Evolutionary conservation across 2,888 invertebrate species (phyloP).

Genomic region (Alsophila aescularia): DNA sequence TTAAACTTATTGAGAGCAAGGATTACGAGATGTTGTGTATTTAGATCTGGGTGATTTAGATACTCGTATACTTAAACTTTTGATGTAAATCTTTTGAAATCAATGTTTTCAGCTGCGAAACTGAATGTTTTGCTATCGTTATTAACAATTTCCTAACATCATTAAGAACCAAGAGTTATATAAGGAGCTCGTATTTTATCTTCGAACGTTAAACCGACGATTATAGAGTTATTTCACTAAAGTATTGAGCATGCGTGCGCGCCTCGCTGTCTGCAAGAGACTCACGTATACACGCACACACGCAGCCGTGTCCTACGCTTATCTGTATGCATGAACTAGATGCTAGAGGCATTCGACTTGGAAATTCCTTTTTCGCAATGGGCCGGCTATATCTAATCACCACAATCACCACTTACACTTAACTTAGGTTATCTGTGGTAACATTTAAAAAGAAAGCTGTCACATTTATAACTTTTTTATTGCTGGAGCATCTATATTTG

Average conservation of each 20-base stretch:
- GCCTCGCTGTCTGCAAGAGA: constrained; percentile 58
- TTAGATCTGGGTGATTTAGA: no score
- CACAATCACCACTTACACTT: no score
- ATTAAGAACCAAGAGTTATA: not conserved
- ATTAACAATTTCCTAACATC: no score
- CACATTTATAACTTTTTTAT: not conserved
- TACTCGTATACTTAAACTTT: no score
- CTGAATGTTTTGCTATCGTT: no score
- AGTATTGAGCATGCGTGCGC: constrained; percentile 39
- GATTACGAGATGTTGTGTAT: no score
- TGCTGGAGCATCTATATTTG: not conserved
- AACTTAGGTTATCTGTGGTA: constrained; percentile 26
- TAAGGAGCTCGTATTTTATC: not conserved
- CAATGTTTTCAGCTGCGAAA: no score
- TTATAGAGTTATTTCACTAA: constrained; percentile 15
- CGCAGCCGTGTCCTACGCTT: constrained; percentile 6
- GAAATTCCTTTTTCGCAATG: constrained; percentile 57
- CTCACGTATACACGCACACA: constrained; percentile 37
- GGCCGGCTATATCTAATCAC: constrained; percentile 40
- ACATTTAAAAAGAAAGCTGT: constrained; percentile 19
- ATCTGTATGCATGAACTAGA: constrained; percentile 31
- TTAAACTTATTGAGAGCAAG: not conserved
- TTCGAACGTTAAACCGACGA: not conserved
- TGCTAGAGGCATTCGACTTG: constrained; percentile 35
- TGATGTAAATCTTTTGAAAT: no score